phyloP scores from a whole-genome alignment of 2,797 vertebrate genomes.

The Xenops minutus region DNA sequence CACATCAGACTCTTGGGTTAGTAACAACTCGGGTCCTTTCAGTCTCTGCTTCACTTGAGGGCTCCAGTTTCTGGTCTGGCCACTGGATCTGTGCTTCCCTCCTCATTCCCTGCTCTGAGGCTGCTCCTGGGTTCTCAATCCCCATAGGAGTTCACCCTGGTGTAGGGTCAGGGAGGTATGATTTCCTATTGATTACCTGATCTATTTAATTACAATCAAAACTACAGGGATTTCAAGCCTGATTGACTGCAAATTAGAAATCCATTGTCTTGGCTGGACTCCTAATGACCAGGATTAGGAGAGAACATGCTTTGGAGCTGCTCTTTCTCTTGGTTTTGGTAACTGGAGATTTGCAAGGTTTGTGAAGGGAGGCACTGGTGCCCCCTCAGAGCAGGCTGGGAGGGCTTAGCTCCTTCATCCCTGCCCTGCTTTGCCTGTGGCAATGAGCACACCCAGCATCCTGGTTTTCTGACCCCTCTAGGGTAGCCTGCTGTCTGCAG shows the following conservation, averaged over 20 bases:
- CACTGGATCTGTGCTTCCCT: neutral
- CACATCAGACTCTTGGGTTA: neutral
- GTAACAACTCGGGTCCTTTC: accelerated
- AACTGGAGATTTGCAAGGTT: neutral
- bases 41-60: neutral
- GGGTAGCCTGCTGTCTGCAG: accelerated
- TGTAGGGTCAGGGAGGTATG: neutral
- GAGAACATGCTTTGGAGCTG: neutral
- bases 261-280: slow-evolving; percentile 59
- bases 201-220: slow-evolving; percentile 67
- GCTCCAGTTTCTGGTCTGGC: neutral
- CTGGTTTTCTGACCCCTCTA: neutral
- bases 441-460: neutral
- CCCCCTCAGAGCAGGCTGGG: neutral
- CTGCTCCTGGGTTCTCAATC: neutral
- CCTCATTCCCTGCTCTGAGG: neutral
- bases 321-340: neutral
- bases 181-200: slow-evolving; percentile 68
- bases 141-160: neutral
- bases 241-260: slow-evolving; percentile 78
- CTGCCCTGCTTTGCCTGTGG: neutral
- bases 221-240: slow-evolving; percentile 72
- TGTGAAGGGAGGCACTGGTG: neutral
- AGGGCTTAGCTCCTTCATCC: neutral
- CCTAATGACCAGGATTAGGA: slow-evolving; percentile 19